Evolutionary conservation across 2,888 invertebrate genomes (phyloP), one percentile per base, ranked within the genome.

Genomic region (Venusia cambrica): DNA sequence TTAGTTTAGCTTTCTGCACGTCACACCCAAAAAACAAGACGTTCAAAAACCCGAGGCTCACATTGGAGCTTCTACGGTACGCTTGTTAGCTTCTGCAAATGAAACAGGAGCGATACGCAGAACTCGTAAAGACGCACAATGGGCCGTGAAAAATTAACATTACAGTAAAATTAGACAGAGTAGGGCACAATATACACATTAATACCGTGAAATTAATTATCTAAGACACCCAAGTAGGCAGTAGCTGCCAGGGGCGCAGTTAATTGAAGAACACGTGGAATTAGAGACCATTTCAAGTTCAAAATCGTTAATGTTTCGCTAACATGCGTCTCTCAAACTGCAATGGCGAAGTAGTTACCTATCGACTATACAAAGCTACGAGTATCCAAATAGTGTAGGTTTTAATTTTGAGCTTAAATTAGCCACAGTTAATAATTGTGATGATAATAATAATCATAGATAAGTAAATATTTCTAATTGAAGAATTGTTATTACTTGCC

Each of bases 191-290:
- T 57, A 61, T 49, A 45, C 32, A 57, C 56, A 62, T 72, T 66
- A 74, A 61, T 55, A 39, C 62, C 78, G 71, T 75, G 74, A 76
- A 77, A 79, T 78, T 57, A 56, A 64, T 63, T 62, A 64, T 54
- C 57, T 56, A 40, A 66, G 73, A 80, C 83, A 73, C 80, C 80
- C 79, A 74, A 72, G 76, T 63, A 57, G 78, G 57, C 45, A 45
- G 56, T 36, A 51, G 68, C 65, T 44, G 58, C 57, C 40, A 45
- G 52, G 49, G 67, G 67, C 48, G 48, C 44, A 48, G 54, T 35
- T 51, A 41, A 45, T 42, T 32, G 6, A 10, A 28, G 38, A 39
- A 44, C 41, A 43, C 41, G 44, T 43, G 45, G 39, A 22, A 35
- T 29, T 31, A 20, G 29, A 13, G 20, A 21, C 33, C 17, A 15